Evolutionary conservation across 2,888 invertebrate genomes (phyloP).

Genomic region (Heliconius erato): DNA sequence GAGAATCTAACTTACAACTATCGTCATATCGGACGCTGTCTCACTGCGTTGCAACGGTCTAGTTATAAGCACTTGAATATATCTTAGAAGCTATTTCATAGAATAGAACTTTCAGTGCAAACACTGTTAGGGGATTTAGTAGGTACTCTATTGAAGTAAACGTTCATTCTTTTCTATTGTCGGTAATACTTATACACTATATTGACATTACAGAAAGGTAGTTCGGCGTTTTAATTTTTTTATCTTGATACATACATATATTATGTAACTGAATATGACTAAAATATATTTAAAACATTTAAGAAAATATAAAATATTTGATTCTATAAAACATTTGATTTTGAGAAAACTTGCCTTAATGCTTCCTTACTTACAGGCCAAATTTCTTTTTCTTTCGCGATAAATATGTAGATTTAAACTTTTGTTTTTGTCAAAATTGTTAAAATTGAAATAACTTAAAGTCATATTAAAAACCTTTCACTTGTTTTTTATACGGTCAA

Average conservation of each 20-base stretch:
- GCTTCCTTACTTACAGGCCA: too few relatives aligned
- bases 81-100: not conserved
- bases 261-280: too few relatives aligned
- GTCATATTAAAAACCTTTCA: not conserved
- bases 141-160: constrained; percentile 1
- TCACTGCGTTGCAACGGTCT: not conserved
- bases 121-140: not conserved
- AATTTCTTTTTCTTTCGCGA: too few relatives aligned
- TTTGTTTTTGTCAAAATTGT: too few relatives aligned
- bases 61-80: not conserved
- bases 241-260: too few relatives aligned
- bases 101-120: constrained; percentile 5
- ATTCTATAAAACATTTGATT: too few relatives aligned
- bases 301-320: too few relatives aligned
- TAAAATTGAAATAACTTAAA: not conserved
- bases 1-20: not conserved
- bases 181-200: not conserved
- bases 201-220: not conserved
- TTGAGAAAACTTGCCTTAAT: too few relatives aligned
- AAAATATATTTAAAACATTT: too few relatives aligned
- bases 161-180: not conserved
- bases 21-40: not conserved
- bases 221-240: not conserved
- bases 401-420: too few relatives aligned
- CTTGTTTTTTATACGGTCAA: not conserved